Conservation (phyloP, 2,888 invertebrate genomes). For the Cheilosia vernalis region DNA sequence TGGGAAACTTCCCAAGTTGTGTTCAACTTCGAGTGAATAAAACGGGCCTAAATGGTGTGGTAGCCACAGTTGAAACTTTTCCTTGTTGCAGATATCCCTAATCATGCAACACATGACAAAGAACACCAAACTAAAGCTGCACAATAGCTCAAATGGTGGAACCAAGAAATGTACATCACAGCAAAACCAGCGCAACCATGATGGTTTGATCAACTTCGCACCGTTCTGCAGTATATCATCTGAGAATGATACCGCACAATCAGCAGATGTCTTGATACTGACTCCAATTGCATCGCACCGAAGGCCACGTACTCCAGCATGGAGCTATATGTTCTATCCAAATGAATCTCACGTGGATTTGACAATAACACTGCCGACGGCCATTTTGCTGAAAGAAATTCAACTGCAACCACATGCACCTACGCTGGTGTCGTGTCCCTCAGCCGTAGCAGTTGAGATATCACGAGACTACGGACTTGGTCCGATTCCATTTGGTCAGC, state of each 20-base stretch:
- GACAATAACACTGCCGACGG: slow-evolving; percentile 93
- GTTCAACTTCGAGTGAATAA: too few relatives aligned
- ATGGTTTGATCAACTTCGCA: slow-evolving; percentile 94
- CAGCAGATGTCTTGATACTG: slow-evolving; percentile 94
- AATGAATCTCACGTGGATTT: slow-evolving; percentile 95
- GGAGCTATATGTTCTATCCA: slow-evolving; percentile 98
- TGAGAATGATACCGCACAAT: slow-evolving; percentile 93
- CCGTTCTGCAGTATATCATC: slow-evolving; percentile 92
- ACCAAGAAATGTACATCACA: slow-evolving; percentile 82
- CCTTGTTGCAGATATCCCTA: slow-evolving; percentile 80
- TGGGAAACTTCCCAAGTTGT: too few relatives aligned
- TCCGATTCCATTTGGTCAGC: slow-evolving; percentile 92
- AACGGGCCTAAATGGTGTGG: too few relatives aligned
- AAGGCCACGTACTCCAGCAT: slow-evolving; percentile 94
- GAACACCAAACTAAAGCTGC: slow-evolving; percentile 82
- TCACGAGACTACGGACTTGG: slow-evolving; percentile 91
- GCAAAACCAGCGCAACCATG: slow-evolving; percentile 85
- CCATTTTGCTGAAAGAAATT: slow-evolving; percentile 93
- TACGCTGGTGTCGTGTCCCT: slow-evolving; percentile 94
- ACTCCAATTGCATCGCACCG: slow-evolving; percentile 91
- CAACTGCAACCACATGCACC: slow-evolving; percentile 93
- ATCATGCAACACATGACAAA: slow-evolving; percentile 87
- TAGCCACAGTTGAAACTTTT: not conserved
- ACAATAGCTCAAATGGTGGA: slow-evolving; percentile 79
- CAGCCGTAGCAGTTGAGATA: slow-evolving; percentile 93